Conservation (phyloP, 2,888 invertebrate species). For the Metalampra italica region DNA sequence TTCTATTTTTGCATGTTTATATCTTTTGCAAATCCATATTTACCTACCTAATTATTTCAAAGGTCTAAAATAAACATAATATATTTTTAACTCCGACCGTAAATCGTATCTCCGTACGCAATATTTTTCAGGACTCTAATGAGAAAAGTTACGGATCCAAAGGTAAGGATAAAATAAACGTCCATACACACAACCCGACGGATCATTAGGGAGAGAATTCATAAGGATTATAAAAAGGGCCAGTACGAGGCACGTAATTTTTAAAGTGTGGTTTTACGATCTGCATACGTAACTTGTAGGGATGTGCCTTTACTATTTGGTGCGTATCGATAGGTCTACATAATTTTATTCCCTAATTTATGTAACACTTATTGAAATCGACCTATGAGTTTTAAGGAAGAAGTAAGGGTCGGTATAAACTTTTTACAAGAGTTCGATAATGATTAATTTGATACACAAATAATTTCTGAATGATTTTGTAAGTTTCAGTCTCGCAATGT, state of each 20-base stretch:
- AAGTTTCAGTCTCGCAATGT: no score
- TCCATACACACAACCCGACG: slow-evolving; percentile 55
- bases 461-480: no score
- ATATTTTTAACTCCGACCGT: slow-evolving; percentile 1
- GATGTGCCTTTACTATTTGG: slow-evolving; percentile 19
- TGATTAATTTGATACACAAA: no score
- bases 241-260: slow-evolving; percentile 55
- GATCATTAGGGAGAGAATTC: slow-evolving; percentile 64
- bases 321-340: no score
- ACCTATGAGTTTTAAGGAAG: no score
- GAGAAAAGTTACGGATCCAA: slow-evolving; percentile 40
- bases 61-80: background rate
- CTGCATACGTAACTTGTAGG: slow-evolving; percentile 55
- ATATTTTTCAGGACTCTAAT: slow-evolving; percentile 29
- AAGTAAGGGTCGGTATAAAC: no score
- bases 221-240: slow-evolving; percentile 70
- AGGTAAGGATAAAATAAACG: slow-evolving; percentile 52
- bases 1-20: no score
- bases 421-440: no score
- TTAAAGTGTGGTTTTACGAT: slow-evolving; percentile 63
- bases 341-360: no score
- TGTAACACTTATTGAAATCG: no score
- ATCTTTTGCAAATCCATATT: background rate
- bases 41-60: background rate
- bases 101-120: slow-evolving; percentile 12